Base-by-base conservation (phyloP, 2,888 invertebrate species). In the Mythimna albipuncta region DNA sequence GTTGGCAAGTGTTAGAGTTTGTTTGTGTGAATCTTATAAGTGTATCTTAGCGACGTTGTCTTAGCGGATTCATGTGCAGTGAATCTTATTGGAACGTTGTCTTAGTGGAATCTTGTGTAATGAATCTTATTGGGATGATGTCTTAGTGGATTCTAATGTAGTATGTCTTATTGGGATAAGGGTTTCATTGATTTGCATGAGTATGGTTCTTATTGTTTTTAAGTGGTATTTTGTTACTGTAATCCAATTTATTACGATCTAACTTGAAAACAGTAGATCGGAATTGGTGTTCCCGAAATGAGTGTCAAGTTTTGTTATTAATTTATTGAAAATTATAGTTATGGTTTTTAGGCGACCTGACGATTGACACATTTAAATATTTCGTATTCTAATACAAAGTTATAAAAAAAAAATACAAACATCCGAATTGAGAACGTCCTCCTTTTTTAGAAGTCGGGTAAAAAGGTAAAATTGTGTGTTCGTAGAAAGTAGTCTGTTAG, bases 1-100 rank as follows among this genome's bases (percentile, higher is more conserved):
- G 44, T 74, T 64, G 47, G 65, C 62, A 68, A 47, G 35, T 59
- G 19, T n/a, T 59, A 38, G 16, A 41, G 38, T 50, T 4, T 44
- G 2, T 63, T 32, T 13, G 6, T 55, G 13, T 58, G 26, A 50
- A 26, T 76, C 54, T 69, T 64, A 16, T 63, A 72, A 2, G 35
- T 9, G 6, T 44, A 7, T 69, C 58, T 44, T 67, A 70, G 26
- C 65, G 1, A 2, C 2, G 0, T 10, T 9, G 2, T 54, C n/a
- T 26, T 4, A 32, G 10, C 11, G 16, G 26, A 21, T 16, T 47
- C 52, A 4, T 3, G 32, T 64, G 21, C 6, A 38, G 7, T 38
- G 38, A 7, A 38, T 38, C 38, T 38, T 38, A 38, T 38, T 38
- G 9, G 38, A 1, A 38, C 38, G 9, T 38, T 38, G 9, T 38